These are phyloP conservation scores for Calonectris borealis DNA, from an alignment of 2,113 vertebrate species.

Conservation along the genomic window DNA sequence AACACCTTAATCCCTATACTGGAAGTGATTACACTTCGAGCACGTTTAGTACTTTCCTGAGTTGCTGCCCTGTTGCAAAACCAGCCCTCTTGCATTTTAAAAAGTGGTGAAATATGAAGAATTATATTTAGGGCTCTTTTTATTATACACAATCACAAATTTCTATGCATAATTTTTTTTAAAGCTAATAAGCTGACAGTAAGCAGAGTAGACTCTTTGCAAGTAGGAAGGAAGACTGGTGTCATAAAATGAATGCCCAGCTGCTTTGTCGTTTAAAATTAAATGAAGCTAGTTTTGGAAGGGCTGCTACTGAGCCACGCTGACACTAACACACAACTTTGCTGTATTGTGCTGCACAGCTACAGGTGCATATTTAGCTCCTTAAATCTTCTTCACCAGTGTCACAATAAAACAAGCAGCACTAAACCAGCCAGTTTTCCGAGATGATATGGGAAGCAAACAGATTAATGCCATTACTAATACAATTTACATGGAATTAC, in stretches of 20 bases:
- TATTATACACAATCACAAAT: background rate
- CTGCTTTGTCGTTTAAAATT: constrained; percentile 20
- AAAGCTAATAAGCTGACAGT: background rate
- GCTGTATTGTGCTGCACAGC: background rate
- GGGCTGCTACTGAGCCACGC: background rate
- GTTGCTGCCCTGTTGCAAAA: background rate
- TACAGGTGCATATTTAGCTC: background rate
- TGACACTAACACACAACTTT: background rate
- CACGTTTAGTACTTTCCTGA: background rate
- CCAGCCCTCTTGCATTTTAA: background rate
- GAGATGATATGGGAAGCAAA: background rate
- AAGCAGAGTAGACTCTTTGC: background rate
- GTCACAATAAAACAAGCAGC: background rate
- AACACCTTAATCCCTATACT: background rate
- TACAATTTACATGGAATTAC: background rate
- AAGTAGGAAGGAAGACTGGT: background rate
- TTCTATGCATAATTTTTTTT: background rate
- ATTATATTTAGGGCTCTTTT: background rate
- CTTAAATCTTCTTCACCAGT: background rate
- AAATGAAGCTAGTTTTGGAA: background rate
- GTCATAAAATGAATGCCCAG: background rate
- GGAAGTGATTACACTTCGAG: background rate
- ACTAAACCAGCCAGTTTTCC: background rate
- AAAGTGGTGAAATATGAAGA: background rate
- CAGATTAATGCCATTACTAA: constrained; percentile 1